Evolutionary conservation across 2,888 invertebrate species (phyloP).

Genomic region (Octonoba sinensis): DNA sequence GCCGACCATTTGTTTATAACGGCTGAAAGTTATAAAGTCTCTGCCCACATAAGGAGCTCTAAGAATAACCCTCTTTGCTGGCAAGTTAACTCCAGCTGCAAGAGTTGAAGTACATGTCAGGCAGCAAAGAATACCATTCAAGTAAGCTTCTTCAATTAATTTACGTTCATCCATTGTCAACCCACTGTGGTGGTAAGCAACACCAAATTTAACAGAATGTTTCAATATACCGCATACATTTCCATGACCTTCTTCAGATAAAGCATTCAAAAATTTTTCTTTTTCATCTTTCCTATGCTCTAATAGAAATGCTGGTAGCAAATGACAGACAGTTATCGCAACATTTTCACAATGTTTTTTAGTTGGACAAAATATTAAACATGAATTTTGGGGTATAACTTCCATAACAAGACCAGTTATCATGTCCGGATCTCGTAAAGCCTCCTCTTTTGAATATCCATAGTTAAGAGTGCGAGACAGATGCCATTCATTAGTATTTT

Average conservation of each 20-base stretch:
- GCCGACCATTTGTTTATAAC: constrained; percentile 96
- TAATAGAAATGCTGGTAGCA: constrained; percentile 74
- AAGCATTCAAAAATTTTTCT: constrained; percentile 75
- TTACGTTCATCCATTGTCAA: constrained; percentile 88
- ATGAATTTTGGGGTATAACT: constrained; percentile 83
- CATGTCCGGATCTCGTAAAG: constrained; percentile 80
- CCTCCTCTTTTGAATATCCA: constrained; percentile 67
- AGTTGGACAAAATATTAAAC: constrained; percentile 92
- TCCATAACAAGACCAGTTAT: constrained; percentile 83
- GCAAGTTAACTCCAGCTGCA: constrained; percentile 97
- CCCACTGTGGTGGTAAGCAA: constrained; percentile 92
- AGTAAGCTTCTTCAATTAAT: constrained; percentile 78
- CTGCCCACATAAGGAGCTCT: constrained; percentile 86
- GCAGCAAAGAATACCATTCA: constrained; percentile 81
- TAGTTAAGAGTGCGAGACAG: constrained; percentile 43
- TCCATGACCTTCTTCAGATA: constrained; percentile 79
- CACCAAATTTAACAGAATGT: constrained; percentile 81
- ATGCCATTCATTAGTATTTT: constrained; percentile 68
- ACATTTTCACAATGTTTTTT: constrained; percentile 94
- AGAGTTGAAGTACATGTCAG: constrained; percentile 96
- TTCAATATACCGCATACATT: constrained; percentile 78
- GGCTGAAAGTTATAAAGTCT: constrained; percentile 80
- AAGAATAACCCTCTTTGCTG: constrained; percentile 85
- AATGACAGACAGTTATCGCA: constrained; percentile 80
- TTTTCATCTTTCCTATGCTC: constrained; percentile 77